A percentile compares a stretch with the other conserved stretches of the same genome.
These are phyloP conservation scores for Leptopilina syphax DNA, from an alignment of 2,888 invertebrate genomes.

Conservation along the genomic window DNA sequence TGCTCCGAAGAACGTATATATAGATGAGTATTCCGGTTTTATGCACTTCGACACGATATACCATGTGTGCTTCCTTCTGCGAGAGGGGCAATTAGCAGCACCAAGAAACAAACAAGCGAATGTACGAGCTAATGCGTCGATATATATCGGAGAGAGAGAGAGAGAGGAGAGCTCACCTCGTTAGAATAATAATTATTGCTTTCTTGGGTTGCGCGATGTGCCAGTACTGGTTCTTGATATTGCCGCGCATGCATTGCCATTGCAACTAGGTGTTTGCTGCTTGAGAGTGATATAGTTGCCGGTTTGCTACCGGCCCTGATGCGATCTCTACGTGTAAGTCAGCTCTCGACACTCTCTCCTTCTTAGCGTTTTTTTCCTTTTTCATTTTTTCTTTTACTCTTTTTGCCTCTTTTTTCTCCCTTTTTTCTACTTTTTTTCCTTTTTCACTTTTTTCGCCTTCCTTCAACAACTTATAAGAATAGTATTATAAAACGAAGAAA, in stretches of 20 bases:
- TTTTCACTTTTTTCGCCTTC: constrained; percentile 14
- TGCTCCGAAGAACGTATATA: constrained; percentile 20
- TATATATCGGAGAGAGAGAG: constrained; percentile 56
- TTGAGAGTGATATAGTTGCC: constrained; percentile 67
- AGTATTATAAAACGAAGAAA: too few relatives aligned
- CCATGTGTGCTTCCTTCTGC: constrained; percentile 22
- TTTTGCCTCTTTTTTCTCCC: constrained; percentile 11
- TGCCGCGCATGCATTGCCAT: background rate
- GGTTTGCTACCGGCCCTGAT: constrained; percentile 63
- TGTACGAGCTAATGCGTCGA: constrained; percentile 61
- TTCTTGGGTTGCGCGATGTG: constrained; percentile 46
- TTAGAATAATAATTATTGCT: constrained; percentile 66
- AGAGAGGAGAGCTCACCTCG: constrained; percentile 49
- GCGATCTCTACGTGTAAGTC: constrained; percentile 69
- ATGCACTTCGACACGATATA: constrained; percentile 40
- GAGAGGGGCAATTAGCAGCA: constrained; percentile 64
- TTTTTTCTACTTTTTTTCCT: background rate
- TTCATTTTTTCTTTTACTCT: constrained; percentile 20
- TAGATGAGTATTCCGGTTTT: constrained; percentile 50
- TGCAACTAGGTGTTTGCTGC: constrained; percentile 22
- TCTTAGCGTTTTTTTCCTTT: constrained; percentile 21
- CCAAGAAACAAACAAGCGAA: constrained; percentile 60
- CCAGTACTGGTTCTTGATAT: constrained; percentile 27
- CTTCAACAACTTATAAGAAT: too few relatives aligned
- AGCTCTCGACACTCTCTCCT: constrained; percentile 48